These are phyloP conservation scores for Porphyrio hochstetteri DNA, from an alignment of 2,113 vertebrate species.

Conservation along the genomic window DNA sequence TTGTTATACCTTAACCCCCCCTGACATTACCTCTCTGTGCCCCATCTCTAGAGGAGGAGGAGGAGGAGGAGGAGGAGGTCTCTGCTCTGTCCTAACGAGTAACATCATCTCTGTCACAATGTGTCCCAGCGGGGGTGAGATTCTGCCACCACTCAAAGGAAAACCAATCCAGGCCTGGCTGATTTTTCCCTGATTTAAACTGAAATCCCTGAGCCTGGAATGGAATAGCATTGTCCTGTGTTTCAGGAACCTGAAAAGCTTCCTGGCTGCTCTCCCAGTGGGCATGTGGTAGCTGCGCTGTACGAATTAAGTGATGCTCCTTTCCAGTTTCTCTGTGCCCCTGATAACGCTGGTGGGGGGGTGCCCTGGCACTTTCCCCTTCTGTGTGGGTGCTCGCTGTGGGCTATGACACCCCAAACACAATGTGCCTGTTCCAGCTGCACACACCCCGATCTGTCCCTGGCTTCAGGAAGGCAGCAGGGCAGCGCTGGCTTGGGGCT, in stretches of 20 bases:
- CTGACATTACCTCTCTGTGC: not conserved
- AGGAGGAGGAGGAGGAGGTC: not conserved
- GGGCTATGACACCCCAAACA: not conserved
- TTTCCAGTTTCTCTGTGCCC: not conserved
- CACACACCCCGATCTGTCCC: fast-evolving
- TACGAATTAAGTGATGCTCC: not conserved
- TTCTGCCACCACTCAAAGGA: not conserved
- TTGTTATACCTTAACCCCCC: not conserved
- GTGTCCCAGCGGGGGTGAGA: not conserved
- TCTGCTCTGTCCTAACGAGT: not conserved
- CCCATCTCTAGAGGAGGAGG: not conserved
- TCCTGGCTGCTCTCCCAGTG: not conserved
- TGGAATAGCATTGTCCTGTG: not conserved
- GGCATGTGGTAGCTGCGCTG: not conserved
- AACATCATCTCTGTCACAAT: not conserved
- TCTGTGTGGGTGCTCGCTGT: not conserved
- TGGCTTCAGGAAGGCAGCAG: not conserved
- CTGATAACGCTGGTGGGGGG: not conserved
- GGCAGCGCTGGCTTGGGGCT: fast-evolving
- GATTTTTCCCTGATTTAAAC: not conserved
- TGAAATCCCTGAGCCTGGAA: not conserved
- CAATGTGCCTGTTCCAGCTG: not conserved
- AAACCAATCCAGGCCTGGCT: not conserved
- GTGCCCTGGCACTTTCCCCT: not conserved
- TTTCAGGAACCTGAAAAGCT: not conserved